A percentile compares a stretch with the other conserved stretches of the same genome.
Conservation (phyloP, 1,140 invertebrate species). For the Temnothorax curvispinosus region DNA sequence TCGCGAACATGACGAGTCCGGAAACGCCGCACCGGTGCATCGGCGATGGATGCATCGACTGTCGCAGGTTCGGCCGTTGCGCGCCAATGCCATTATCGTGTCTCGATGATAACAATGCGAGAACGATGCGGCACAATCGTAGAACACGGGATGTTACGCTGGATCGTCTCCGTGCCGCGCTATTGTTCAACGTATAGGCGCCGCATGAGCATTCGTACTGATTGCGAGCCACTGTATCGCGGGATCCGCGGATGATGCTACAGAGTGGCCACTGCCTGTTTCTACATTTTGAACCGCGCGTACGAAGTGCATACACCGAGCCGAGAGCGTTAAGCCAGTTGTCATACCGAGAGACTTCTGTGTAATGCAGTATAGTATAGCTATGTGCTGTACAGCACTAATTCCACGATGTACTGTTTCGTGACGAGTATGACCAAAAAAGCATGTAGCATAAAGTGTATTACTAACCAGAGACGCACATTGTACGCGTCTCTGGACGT, state of each 20-base stretch:
- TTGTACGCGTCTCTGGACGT: not conserved
- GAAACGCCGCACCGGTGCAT: conserved; percentile 55
- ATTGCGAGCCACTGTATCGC: conserved; percentile 43
- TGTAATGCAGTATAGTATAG: not conserved
- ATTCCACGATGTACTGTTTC: not conserved
- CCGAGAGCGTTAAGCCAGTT: conserved; percentile 33
- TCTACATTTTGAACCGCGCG: conserved; percentile 15
- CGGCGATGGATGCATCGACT: conserved; percentile 28
- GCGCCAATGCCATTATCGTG: conserved; percentile 47
- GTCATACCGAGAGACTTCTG: conserved; percentile 24
- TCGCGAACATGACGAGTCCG: conserved; percentile 47
- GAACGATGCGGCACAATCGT: conserved; percentile 19
- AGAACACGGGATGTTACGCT: conserved; percentile 19
- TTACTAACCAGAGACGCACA: not conserved
- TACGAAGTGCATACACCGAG: not conserved
- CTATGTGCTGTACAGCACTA: not conserved
- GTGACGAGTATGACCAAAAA: conserved; percentile 7
- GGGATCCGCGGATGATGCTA: conserved; percentile 11
- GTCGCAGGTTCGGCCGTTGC: conserved; percentile 60
- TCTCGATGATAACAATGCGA: conserved; percentile 62
- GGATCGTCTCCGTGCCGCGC: conserved; percentile 41
- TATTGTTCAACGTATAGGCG: conserved; percentile 54
- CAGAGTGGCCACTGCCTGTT: not conserved
- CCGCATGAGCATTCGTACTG: conserved; percentile 52
- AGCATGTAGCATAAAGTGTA: conserved; percentile 28